Base-by-base conservation (phyloP, 2,797 vertebrate genomes). In the Diplodus sargus region DNA sequence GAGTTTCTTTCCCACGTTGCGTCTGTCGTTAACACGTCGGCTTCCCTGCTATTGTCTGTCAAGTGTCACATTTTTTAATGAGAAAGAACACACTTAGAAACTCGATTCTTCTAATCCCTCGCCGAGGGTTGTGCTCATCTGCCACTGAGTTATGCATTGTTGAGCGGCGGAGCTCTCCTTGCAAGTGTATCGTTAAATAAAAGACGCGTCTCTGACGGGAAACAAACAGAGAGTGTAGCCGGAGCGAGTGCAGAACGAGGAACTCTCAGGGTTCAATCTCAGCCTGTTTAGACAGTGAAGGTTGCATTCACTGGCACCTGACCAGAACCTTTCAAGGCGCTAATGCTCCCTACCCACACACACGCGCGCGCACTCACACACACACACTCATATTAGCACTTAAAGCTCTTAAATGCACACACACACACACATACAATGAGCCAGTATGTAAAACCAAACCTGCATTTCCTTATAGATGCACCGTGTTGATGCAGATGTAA, bases 131-230 rank as follows among this genome's bases (percentile, higher is more conserved):
- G 84, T 81, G 71, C 86, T 88, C 83, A 70, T 91, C 82, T 93
- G 86, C 85, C 90, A 90, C 85, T 80, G 30, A 91, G 91, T 85
- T 91, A 90, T 92, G 92, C 82, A 87, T 90, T 91, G 89, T 87
- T 78, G 64, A 69, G 74, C 66, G 76, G 82, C 56, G 30, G 54
- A 85, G 74, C 77, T 76, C 30, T 66, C 48, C 68, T 87, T 87
- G 91, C 82, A 92, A 93, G 89, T 93, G 92, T 93, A 91, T 91
- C 87, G 64, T 81, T 90, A 71, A 89, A 81, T 87, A 28, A 28
- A 89, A 87, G 87, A 83, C 69, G 68, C 56, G 8, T 75, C 76
- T 77, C 22, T 83, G 88, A 88, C 87, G 43, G 80, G 70, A 85
- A 88, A 82, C 83, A 92, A 90, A 92, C 1, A 90, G 68, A 59